Evolutionary conservation across 1,140 invertebrate genomes (phyloP).

Genomic region (Ooceraea biroi): DNA sequence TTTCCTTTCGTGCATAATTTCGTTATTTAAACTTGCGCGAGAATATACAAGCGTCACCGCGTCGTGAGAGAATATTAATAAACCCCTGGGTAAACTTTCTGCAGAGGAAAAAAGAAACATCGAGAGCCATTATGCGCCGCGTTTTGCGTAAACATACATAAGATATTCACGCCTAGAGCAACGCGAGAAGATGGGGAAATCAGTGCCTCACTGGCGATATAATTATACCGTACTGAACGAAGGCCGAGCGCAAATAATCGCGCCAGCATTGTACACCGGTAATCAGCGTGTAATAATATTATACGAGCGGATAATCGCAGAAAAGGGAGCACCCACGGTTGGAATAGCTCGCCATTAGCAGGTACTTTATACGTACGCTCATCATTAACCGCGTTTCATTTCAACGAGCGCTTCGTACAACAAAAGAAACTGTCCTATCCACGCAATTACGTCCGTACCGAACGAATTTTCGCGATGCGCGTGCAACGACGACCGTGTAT

Average conservation of each 20-base stretch:
- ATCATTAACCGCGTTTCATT: conserved; percentile 7
- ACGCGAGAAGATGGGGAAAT: neutral
- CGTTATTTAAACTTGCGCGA: neutral
- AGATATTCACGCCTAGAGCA: conserved; percentile 9
- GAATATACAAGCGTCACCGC: neutral
- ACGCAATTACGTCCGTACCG: neutral
- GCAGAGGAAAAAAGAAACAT: neutral
- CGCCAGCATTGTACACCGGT: conserved; percentile 24
- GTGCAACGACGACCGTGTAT: neutral
- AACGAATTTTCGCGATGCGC: neutral
- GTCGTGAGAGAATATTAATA: neutral
- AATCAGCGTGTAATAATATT: conserved; percentile 63
- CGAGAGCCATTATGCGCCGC: neutral
- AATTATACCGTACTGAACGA: conserved; percentile 42
- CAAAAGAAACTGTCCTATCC: neutral
- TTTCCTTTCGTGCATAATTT: neutral
- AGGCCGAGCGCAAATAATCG: conserved; percentile 46
- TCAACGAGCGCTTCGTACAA: neutral
- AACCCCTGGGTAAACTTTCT: neutral
- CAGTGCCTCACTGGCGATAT: conserved; percentile 27
- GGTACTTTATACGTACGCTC: neutral
- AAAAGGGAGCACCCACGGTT: conserved; percentile 6
- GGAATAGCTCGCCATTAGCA: neutral
- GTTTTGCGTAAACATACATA: neutral
- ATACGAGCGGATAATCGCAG: conserved; percentile 31